Conservation (phyloP, 2,797 vertebrate species). For the Galago senegalensis region DNA sequence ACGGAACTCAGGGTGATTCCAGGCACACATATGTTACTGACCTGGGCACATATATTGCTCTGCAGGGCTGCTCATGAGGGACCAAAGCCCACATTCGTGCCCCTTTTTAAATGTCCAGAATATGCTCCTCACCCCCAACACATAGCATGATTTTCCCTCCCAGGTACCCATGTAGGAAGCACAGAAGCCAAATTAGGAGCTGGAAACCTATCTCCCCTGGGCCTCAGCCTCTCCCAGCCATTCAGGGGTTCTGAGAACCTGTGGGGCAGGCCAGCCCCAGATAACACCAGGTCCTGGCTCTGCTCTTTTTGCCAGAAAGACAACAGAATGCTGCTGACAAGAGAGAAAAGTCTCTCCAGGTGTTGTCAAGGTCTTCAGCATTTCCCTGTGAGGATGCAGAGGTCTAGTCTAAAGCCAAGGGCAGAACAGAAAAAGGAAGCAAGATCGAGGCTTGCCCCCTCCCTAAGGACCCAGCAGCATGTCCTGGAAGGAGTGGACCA, state of each 20-base stretch:
- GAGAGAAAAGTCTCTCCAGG: conserved; percentile 13
- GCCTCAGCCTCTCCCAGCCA: neutral
- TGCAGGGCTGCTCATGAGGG: neutral
- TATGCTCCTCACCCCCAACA: neutral
- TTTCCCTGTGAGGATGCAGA: neutral
- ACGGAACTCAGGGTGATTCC: neutral
- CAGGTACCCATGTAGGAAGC: neutral
- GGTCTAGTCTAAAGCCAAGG: conserved; percentile 17
- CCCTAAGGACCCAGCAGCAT: neutral
- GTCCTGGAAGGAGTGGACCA: neutral
- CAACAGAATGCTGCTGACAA: neutral
- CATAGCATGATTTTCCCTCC: neutral
- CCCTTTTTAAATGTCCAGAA: neutral
- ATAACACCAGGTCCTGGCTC: neutral
- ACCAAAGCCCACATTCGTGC: neutral
- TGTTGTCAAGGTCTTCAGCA: conserved; percentile 28
- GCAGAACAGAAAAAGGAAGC: neutral
- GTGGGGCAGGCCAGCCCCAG: neutral
- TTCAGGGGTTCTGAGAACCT: neutral
- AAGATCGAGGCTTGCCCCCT: neutral
- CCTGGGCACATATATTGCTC: neutral
- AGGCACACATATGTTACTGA: neutral
- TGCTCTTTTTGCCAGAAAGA: neutral
- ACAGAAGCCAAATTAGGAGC: conserved; percentile 19
- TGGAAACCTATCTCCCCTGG: conserved; percentile 17